These are phyloP conservation scores for Arctopsyche grandis DNA, from an alignment of 1,140 invertebrate genomes.

Conservation along the genomic window DNA sequence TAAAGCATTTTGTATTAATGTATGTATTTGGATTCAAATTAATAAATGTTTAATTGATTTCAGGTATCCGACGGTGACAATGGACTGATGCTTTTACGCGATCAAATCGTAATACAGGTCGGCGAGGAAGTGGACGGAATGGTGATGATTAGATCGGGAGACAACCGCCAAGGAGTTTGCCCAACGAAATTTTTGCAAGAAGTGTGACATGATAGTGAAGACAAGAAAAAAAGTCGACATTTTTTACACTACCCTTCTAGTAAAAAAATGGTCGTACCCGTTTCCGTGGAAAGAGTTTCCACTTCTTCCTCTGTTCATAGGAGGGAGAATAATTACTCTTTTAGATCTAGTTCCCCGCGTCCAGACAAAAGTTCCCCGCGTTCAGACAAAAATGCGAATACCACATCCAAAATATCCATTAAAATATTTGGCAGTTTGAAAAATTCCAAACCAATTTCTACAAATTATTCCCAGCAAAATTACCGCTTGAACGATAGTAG, in stretches of 20 bases:
- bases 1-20: not conserved
- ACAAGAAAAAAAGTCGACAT: not conserved
- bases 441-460: constrained; percentile 49
- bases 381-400: constrained; percentile 18
- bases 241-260: not conserved
- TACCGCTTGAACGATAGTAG: constrained; percentile 9
- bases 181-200: constrained; percentile 86
- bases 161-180: constrained; percentile 86
- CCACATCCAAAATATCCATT: constrained; percentile 47
- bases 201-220: constrained; percentile 73
- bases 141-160: constrained; percentile 90
- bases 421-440: constrained; percentile 48
- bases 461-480: constrained; percentile 41
- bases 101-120: constrained; percentile 84
- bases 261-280: constrained; percentile 23
- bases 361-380: constrained; percentile 34
- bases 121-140: constrained; percentile 92
- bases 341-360: constrained; percentile 11
- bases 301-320: not conserved
- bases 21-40: no score
- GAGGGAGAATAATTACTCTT: constrained; percentile 12
- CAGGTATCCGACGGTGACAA: constrained; percentile 72
- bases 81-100: constrained; percentile 71
- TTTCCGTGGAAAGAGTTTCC: not conserved
- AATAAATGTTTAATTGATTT: not conserved